A percentile compares a stretch with the other conserved stretches of the same genome.
These are phyloP conservation scores for Vulpes ferrilata DNA, from an alignment of 2,113 vertebrate species.

Conservation along the genomic window DNA sequence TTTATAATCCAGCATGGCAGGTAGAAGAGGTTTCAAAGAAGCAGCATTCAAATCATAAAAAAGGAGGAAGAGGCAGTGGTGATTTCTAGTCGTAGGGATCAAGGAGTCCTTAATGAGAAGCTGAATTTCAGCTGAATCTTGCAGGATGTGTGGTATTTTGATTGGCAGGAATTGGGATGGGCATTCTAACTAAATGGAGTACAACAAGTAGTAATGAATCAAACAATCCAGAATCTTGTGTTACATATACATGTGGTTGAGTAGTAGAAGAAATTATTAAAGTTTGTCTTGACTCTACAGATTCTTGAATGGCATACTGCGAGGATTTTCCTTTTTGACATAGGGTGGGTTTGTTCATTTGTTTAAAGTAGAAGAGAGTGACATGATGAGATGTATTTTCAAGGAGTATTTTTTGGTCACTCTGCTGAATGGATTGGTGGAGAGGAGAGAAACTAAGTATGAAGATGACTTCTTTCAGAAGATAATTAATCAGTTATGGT, in stretches of 20 bases:
- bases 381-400: neutral
- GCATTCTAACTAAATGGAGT: neutral
- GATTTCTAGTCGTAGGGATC: neutral
- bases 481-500: neutral
- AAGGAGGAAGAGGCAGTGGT: neutral
- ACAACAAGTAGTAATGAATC: neutral
- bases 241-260: neutral
- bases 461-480: neutral
- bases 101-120: neutral
- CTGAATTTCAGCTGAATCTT: neutral
- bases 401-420: neutral
- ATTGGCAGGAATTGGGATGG: neutral
- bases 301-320: neutral
- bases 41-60: neutral
- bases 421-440: neutral
- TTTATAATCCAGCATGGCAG: neutral
- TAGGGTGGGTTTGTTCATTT: constrained; percentile 18
- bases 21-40: neutral
- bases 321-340: neutral
- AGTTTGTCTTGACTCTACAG: neutral
- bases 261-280: neutral
- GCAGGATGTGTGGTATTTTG: neutral
- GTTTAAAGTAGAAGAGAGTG: constrained; percentile 24
- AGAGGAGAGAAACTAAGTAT: neutral
- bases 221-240: neutral